Evolutionary conservation across 2,888 invertebrate genomes (phyloP), one percentile per base, ranked within the genome.

Genomic region (Lasioglossum vierecki): DNA sequence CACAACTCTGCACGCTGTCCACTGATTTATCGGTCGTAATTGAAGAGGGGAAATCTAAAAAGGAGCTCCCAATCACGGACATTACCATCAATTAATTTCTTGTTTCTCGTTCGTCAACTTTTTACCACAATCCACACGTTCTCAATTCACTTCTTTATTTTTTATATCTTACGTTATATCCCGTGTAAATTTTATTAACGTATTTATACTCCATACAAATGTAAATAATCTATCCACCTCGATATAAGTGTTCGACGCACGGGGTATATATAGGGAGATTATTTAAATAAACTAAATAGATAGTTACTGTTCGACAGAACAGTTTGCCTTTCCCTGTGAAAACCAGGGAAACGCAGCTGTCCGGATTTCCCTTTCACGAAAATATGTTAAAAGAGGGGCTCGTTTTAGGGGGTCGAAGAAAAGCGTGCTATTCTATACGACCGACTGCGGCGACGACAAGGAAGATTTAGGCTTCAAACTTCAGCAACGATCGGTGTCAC

Each of bases 361-460:
- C 49, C 18, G 3, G 15, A n/a, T 39, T 18, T 71, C 41, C 22
- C n/a, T 66, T 66, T 9, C 49, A 13, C 13, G 53, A n/a, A 53
- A 66, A 49, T 26, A 63, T 35, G 75, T 39, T 72, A 76, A 85
- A 53, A 44, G 80, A 44, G 80, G 30, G 46, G 60, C 82, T 86
- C 46, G 49, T 91, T 93, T 92, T 91, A 94, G 94, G 90, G 93
- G 91, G 82, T 94, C 94, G 84, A 94, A 94, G 90, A 94, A 94
- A 88, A 94, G 93, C 83, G 93, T 92, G 71, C 86, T 94, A 60
- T 93, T 93, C 84, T 94, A 94, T 85, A 94, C 94, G 35, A 94
- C 94, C n/a, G 94, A 94, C 81, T 94, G 94, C 76, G 94, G 93
- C 8, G 93, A 94, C 90, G 92, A 92, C 68, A 94, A 94, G 44